Conservation (phyloP, 2,113 vertebrate species). For the Tapirus terrestris region DNA sequence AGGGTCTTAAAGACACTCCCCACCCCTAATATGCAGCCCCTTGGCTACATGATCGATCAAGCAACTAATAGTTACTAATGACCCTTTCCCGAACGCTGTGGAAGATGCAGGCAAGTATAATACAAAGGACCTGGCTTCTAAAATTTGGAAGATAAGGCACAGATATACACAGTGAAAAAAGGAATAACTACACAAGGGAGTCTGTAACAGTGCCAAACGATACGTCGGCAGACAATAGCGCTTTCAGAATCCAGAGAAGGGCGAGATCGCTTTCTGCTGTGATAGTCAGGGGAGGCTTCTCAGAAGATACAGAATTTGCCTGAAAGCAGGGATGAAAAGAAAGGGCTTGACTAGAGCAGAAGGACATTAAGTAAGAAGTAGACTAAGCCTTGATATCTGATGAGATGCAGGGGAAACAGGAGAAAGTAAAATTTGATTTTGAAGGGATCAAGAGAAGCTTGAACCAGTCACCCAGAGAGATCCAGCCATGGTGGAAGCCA, state of each 20-base stretch:
- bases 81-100: neutral
- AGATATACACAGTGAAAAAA: neutral
- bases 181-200: neutral
- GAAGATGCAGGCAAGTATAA: neutral
- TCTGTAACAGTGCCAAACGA: neutral
- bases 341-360: neutral
- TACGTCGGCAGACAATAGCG: neutral
- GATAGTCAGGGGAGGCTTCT: neutral
- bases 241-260: slow-evolving; percentile 51
- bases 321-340: neutral
- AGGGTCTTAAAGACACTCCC: neutral
- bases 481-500: neutral
- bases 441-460: neutral
- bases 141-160: slow-evolving; percentile 18
- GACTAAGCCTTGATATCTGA: neutral
- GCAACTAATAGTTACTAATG: neutral
- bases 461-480: neutral
- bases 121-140: neutral
- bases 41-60: neutral
- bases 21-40: neutral
- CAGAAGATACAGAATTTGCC: neutral
- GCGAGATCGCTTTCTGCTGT: neutral
- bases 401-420: accelerated
- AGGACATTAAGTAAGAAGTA: neutral
- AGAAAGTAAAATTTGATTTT: neutral